Conservation (phyloP, 2,888 invertebrate genomes). For the Eristalis arbustorum region DNA sequence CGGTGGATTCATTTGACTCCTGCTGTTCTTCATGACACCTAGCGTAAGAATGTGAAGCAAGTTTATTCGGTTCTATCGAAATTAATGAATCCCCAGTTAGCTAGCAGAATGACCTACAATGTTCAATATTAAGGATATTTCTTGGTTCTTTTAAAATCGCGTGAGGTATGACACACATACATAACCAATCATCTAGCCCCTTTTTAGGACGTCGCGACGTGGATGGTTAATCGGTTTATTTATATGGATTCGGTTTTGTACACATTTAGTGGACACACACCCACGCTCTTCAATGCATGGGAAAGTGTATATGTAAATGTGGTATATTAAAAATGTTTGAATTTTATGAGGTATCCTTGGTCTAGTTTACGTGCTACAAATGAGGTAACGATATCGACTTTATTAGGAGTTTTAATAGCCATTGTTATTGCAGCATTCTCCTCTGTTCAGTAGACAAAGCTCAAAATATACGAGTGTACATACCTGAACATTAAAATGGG, state of each 20-base stretch:
- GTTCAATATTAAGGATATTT: constrained; percentile 45
- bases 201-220: background rate
- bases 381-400: background rate
- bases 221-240: background rate
- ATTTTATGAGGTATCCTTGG: constrained; percentile 23
- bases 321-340: background rate
- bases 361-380: constrained; percentile 6
- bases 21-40: background rate
- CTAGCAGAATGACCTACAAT: background rate
- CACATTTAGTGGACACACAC: background rate
- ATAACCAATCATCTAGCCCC: background rate
- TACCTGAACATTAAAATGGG: background rate
- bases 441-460: background rate
- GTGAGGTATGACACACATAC: constrained; percentile 16
- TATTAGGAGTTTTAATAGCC: background rate
- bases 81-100: constrained; percentile 23
- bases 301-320: background rate
- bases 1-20: constrained; percentile 40
- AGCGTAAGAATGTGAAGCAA: no score
- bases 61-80: constrained; percentile 8
- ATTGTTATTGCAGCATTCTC: background rate
- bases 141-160: constrained; percentile 36
- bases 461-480: no score
- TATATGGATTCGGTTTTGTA: background rate
- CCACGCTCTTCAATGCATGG: background rate